Evolutionary conservation across 2,113 vertebrate species (phyloP).

Genomic region (Orthochromis indermauri): DNA sequence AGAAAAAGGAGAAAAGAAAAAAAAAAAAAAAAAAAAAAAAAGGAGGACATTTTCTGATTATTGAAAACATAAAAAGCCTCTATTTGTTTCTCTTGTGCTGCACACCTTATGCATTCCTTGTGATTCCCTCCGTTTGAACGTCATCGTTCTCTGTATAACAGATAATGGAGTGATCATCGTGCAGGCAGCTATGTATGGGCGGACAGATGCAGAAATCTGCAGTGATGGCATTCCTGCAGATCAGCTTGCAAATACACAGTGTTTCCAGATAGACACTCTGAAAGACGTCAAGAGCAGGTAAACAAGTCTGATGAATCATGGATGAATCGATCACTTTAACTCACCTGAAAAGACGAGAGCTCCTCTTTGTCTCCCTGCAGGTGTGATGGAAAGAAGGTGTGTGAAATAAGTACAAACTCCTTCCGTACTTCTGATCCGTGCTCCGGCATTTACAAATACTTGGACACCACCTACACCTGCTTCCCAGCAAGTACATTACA

Average conservation of each 20-base stretch:
- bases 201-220: not conserved
- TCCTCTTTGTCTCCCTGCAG: not conserved
- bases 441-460: not conserved
- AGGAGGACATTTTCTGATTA: not conserved
- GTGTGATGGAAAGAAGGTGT: not conserved
- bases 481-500: not conserved
- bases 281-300: not conserved
- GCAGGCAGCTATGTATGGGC: not conserved
- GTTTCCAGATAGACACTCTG: not conserved
- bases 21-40: too few species aligned
- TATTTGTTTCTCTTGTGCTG: fast-evolving
- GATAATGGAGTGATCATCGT: not conserved
- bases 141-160: not conserved
- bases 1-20: too few species aligned
- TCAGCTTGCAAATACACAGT: not conserved
- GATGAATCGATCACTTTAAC: not conserved
- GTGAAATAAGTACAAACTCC: not conserved
- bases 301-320: not conserved
- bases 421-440: not conserved
- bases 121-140: not conserved
- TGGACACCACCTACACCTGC: not conserved
- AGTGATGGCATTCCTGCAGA: not conserved
- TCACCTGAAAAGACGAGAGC: not conserved
- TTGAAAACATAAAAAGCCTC: not conserved
- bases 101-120: not conserved